Percentiles rank a stretch among this genome's conserved stretches.
These are phyloP conservation scores for Watsonalla binaria DNA, from an alignment of 2,888 invertebrate genomes.

Conservation along the genomic window DNA sequence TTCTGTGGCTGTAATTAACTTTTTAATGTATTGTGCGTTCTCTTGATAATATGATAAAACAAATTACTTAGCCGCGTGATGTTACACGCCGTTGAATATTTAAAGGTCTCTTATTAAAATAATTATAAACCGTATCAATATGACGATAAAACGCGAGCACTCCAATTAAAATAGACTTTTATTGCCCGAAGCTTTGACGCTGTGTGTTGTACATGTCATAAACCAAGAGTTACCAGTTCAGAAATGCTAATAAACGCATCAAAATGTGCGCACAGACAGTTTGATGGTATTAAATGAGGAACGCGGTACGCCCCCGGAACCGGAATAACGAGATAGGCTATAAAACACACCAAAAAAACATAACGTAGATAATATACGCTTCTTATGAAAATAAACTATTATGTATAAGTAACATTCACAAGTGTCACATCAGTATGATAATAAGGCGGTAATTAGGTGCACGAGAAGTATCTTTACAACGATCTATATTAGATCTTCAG, in stretches of 20 bases:
- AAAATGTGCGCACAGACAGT: constrained; percentile 37
- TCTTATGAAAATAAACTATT: constrained; percentile 19
- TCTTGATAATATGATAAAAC: neutral
- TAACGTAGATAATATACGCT: constrained; percentile 21
- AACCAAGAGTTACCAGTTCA: constrained; percentile 54
- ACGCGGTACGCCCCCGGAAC: constrained; percentile 24
- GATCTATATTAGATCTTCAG: constrained; percentile 62
- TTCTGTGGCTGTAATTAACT: neutral
- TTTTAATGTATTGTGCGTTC: neutral
- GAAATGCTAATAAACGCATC: constrained; percentile 59
- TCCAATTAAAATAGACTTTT: constrained; percentile 64
- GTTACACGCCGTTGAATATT: constrained; percentile 24
- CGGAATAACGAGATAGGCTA: constrained; percentile 38
- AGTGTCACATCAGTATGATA: constrained; percentile 68
- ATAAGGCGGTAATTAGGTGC: constrained; percentile 58
- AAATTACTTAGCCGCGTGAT: neutral
- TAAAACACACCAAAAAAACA: constrained; percentile 36
- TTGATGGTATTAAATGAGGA: constrained; percentile 32
- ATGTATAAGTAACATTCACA: constrained; percentile 56
- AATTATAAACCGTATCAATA: constrained; percentile 54
- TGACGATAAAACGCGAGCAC: constrained; percentile 52
- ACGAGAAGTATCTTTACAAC: constrained; percentile 57
- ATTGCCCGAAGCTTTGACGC: constrained; percentile 38
- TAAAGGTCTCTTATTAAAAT: constrained; percentile 36
- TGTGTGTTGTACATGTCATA: constrained; percentile 52